Evolutionary conservation across 1,140 invertebrate genomes (phyloP), one percentile per base, ranked within the genome.

Genomic region (Drosophila hydei): DNA sequence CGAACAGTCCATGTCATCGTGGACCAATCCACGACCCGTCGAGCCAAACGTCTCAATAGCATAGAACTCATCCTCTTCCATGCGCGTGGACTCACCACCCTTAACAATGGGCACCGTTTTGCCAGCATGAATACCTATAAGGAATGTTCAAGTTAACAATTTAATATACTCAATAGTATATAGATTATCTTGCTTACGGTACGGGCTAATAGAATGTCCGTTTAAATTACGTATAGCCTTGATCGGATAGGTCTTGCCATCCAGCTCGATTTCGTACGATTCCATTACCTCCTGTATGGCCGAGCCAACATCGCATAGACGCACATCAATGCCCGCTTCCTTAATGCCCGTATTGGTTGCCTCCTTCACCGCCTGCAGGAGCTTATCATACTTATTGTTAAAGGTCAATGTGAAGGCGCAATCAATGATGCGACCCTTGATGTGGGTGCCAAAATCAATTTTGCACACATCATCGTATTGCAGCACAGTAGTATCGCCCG

Each of bases 61-160:
- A 93, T 99, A 99, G 91, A 99, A 98, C 92, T 99, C 98, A 91
- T 98, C 97, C 92, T 99, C 98, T 93, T 99, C 99, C 99, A 99
- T 99, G 58, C 96, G 94, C 5, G 96, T 98, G 1, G 96, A 96
- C 91, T 99, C 99, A 0, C 99, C 99, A 16, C 99, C 99, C 92
- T 99, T 99, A 0, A 99, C 99, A 89, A 99, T 99, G 4, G 99
- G 99, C 6, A 99, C 99, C 8, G 99, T 99, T 93, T 99, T 99
- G 2, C 99, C 99, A 54, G 98, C 98, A 93, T 99, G 99, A 85
- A 99, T 99, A 76, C 96, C 95, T 96, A 59, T 2, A n/a, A 18
- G 72, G 58, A 51, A 36, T 0, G 8, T 18, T 18, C 7, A 21
- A 4, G 38, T 42, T 16, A 16, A 6, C 38, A 40, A 27, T n/a